Base-by-base conservation (phyloP, 2,888 invertebrate genomes). In the Protonemura montana region DNA sequence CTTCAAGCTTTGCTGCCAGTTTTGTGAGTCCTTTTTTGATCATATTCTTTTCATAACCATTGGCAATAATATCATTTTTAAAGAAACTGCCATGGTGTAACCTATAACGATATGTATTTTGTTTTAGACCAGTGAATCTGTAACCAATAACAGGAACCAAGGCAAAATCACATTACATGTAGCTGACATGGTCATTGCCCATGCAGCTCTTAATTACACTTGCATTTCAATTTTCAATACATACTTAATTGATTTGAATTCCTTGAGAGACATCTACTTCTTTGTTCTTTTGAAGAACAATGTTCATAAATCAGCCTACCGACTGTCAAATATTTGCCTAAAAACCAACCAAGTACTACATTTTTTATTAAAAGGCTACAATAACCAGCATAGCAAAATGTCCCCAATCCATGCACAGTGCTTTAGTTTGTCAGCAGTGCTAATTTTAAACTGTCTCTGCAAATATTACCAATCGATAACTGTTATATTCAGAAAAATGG, bases 201-300 rank as follows among this genome's bases (percentile, higher is more conserved):
- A 59, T 59, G 7, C 16, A 13, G 59, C 59, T 16, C 59, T 59
- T 59, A 10, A 16, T 59, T 59, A 59, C 59, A 59, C 21, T 59
- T 59, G 16, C 1, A 21, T 59, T 35, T 59, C 59, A 59, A 59
- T 59, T 13, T 41, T 59, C 59, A 59, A 59, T 59, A 59, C 59
- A 10, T 59, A 59, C 21, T 21, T 59, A 59, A 59, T 59, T 59
- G 3, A 59, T 59, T 59, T 21, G 21, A 59, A 59, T 59, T 59
- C 59, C 13, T 59, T 13, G 13, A 59, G 21, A 10, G 21, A 59
- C 21, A 59, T 59, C 21, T 2, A 59, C 13, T 59, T 59, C 13
- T 59, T 59, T 21, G 21, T 59, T 59, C 59, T 59, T 85, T 83
- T 77, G 82, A 78, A 84, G 59, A 86, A 35, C 78, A 76, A 6